A percentile compares a stretch with the other conserved stretches of the same genome.
phyloP scores from a whole-genome alignment of 1,140 invertebrate species.

The Drosophila watanabei region DNA sequence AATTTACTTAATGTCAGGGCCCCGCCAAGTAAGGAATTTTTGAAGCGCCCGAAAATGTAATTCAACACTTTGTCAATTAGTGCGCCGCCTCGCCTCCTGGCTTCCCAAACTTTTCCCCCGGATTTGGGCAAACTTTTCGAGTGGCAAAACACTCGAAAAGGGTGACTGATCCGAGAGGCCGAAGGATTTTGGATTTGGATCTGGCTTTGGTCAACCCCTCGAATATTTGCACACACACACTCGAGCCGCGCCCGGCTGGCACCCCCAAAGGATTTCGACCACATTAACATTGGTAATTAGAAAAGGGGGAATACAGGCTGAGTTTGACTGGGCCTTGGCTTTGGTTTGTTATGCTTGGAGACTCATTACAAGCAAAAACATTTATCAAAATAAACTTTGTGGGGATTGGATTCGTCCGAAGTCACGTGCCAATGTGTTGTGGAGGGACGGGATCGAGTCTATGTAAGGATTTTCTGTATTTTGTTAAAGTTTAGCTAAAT shows the following conservation, averaged over 20 bases:
- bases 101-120: slow-evolving; percentile 15
- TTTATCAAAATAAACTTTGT: slow-evolving; percentile 48
- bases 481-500: not conserved
- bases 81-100: slow-evolving; percentile 9
- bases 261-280: slow-evolving; percentile 66
- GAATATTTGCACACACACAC: slow-evolving; percentile 60
- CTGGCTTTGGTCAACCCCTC: slow-evolving; percentile 23
- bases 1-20: slow-evolving; percentile 84
- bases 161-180: slow-evolving; percentile 50
- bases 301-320: slow-evolving; percentile 33
- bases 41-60: slow-evolving; percentile 65
- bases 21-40: slow-evolving; percentile 51
- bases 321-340: slow-evolving; percentile 7
- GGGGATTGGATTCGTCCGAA: slow-evolving; percentile 24
- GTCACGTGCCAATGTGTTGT: slow-evolving; percentile 7
- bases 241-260: slow-evolving; percentile 22
- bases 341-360: slow-evolving; percentile 33
- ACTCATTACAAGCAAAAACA: slow-evolving; percentile 37
- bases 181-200: slow-evolving; percentile 10
- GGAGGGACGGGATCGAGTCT: not conserved
- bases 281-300: slow-evolving; percentile 78
- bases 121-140: slow-evolving; percentile 26
- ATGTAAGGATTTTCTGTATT: not conserved
- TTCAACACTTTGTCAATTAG: slow-evolving; percentile 84
- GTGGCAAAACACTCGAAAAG: slow-evolving; percentile 58